Evolutionary conservation across 2,797 vertebrate genomes (phyloP).

Genomic region (Leptoclinus maculatus): DNA sequence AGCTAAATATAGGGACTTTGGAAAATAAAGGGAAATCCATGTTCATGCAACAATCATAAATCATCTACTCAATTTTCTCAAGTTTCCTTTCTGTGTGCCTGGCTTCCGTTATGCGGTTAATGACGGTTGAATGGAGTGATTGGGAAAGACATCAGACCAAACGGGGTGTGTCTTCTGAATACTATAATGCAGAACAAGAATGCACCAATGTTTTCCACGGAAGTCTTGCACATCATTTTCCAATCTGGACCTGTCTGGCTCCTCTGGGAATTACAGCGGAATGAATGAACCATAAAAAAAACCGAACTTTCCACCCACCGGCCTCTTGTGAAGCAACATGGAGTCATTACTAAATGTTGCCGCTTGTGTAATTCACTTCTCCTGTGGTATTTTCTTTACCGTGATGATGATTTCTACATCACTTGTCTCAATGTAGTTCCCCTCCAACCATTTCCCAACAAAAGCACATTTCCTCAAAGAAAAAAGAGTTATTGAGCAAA

Average conservation of each 20-base stretch:
- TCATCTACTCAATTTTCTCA: neutral
- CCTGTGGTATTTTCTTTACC: too few relatives aligned
- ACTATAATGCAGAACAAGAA: neutral
- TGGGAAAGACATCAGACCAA: constrained; percentile 22
- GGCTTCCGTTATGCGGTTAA: neutral
- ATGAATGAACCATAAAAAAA: neutral
- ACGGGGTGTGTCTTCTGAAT: neutral
- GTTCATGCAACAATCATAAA: neutral
- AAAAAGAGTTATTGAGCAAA: neutral
- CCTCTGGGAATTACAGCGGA: neutral
- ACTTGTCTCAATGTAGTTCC: constrained; percentile 2
- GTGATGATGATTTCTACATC: neutral
- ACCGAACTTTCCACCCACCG: neutral
- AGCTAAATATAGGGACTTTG: neutral
- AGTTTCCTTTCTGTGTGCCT: neutral
- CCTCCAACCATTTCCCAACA: neutral
- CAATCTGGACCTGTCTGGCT: neutral
- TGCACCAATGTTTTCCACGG: neutral
- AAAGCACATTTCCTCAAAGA: neutral
- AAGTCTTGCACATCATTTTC: constrained; percentile 3
- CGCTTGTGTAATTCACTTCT: neutral
- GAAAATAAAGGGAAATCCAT: neutral
- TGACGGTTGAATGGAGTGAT: neutral
- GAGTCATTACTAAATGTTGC: constrained; percentile 9
- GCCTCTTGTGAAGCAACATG: neutral